Base-by-base conservation (phyloP, 2,113 vertebrate species). In the Hemichromis elongatus region DNA sequence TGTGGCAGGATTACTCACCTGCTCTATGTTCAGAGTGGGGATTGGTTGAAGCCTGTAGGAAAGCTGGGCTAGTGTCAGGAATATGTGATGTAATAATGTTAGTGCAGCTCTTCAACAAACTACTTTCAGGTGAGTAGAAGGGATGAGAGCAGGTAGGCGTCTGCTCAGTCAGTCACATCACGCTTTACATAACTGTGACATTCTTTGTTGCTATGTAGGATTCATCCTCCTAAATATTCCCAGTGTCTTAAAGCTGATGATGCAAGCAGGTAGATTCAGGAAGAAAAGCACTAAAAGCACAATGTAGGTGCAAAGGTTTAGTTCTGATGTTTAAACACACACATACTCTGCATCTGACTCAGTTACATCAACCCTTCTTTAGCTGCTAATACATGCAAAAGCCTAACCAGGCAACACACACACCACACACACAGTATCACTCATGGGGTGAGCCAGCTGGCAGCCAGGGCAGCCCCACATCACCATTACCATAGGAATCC, bases 361-460 rank as follows among this genome's bases (percentile, higher is more conserved):
- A 93, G 94, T 95, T 93, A 94, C 91, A 87, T 91, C 78, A 83
- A 85, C 54, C 40, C 84, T 42, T 92, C 88, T 86, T 88, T 85
- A 91, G 85, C 88, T 83, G 66, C 86, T 88, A 30, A 59, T 21
- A 79, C 12, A 59, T 21, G 73, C 9, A 63, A 28, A 66, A 70
- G 56, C 16, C 19, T 56, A 50, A 83, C 37, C 30, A 56, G 13
- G 56, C 56, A 59, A 66, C 52, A n/a, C 12, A 79, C 28, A 57
- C 45, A 52, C 6, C 18, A 5, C 50, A 63, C 19, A 40, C 42
- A 47, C 30, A 40, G 53, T 54, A 92, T 92, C 83, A 89, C 86
- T 92, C 83, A 91, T 57, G 52, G 86, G 21, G 26, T 8, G 24
- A 86, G 87, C 90, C 90, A 89, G 90, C 88, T 91, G 92, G 89